Conservation (phyloP, 2,888 invertebrate species). For the Chydorus sphaericus region DNA sequence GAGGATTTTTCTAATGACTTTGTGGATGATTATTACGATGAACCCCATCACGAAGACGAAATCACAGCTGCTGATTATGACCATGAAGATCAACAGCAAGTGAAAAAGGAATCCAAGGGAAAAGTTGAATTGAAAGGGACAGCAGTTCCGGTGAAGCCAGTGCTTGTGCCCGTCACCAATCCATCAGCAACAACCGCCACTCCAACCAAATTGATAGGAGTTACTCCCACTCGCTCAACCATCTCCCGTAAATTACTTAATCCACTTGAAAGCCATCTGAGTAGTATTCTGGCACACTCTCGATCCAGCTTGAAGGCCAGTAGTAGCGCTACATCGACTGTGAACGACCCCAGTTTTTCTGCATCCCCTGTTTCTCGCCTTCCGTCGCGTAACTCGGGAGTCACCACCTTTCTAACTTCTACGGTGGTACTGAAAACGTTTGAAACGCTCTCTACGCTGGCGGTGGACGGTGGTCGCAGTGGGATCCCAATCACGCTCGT, state of each 20-base stretch:
- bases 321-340: neutral
- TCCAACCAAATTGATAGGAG: neutral
- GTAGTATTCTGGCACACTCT: conserved; percentile 14
- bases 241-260: conserved; percentile 11
- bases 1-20: conserved; percentile 7
- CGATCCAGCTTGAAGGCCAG: neutral
- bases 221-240: conserved; percentile 1
- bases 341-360: neutral
- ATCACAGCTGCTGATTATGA: conserved; percentile 11
- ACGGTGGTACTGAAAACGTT: conserved; percentile 22
- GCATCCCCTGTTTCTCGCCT: conserved; percentile 6
- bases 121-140: conserved; percentile 7
- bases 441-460: conserved; percentile 21
- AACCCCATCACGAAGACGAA: conserved; percentile 4
- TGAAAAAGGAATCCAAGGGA: neutral
- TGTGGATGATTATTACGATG: conserved; percentile 10
- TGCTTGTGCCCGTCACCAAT: neutral
- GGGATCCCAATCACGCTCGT: conserved; percentile 21
- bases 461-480: conserved; percentile 22
- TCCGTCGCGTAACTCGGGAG: neutral
- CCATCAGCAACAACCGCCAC: neutral
- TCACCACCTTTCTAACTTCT: conserved; percentile 11
- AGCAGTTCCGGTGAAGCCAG: neutral
- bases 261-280: conserved; percentile 15
- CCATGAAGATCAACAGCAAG: conserved; percentile 14